A percentile compares a stretch with the other conserved stretches of the same genome.
phyloP scores from a whole-genome alignment of 2,113 vertebrate species.

The Vidua macroura region DNA sequence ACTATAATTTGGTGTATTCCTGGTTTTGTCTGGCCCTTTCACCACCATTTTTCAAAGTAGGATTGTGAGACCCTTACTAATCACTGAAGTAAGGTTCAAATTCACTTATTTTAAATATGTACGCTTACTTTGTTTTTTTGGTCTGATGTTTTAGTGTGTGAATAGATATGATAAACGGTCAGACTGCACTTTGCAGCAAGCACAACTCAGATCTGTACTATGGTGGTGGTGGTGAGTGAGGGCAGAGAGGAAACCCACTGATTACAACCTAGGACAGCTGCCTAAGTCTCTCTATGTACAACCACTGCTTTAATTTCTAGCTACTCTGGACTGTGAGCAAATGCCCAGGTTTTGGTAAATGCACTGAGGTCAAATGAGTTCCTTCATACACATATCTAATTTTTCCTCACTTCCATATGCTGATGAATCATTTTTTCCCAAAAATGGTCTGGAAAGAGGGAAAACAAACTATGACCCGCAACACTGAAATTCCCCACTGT shows the following conservation, averaged over 20 bases:
- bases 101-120: not conserved
- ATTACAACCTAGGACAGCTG: not conserved
- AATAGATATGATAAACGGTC: not conserved
- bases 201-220: not conserved
- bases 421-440: conserved; percentile 27
- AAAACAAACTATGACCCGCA: not conserved
- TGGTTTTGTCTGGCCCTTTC: not conserved
- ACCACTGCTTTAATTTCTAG: not conserved
- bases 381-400: not conserved
- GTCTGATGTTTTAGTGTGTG: not conserved
- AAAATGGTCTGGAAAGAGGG: not conserved
- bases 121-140: not conserved
- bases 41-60: not conserved
- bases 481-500: not conserved
- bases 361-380: conserved; percentile 2
- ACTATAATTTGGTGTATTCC: not conserved
- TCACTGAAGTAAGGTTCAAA: not conserved
- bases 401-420: not conserved
- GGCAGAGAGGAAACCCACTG: not conserved
- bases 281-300: not conserved
- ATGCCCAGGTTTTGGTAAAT: not conserved
- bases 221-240: not conserved
- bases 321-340: not conserved
- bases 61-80: not conserved
- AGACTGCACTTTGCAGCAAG: not conserved